phyloP scores from a whole-genome alignment of 1,140 invertebrate species.

The Lucilia sericata region DNA sequence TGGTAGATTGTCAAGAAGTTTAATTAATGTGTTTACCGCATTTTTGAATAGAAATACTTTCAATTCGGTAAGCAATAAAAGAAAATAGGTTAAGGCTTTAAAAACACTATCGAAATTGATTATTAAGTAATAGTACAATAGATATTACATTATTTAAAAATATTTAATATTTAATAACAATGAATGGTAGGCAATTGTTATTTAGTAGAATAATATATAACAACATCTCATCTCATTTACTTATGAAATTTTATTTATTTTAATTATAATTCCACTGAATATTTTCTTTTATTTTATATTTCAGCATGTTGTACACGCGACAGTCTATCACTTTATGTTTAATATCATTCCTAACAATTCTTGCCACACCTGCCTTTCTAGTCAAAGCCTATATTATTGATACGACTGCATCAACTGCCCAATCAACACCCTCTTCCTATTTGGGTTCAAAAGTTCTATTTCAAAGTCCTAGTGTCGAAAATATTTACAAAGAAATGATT shows the following conservation, averaged over 20 bases:
- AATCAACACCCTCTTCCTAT: not conserved
- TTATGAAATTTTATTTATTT: too few species aligned
- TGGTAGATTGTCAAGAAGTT: not conserved
- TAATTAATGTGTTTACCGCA: not conserved
- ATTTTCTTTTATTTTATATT: slow-evolving; percentile 28
- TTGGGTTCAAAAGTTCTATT: slow-evolving; percentile 55
- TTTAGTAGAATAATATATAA: not conserved
- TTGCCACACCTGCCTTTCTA: slow-evolving; percentile 23
- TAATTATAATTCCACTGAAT: not conserved
- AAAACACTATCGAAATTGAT: not conserved
- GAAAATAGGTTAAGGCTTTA: not conserved
- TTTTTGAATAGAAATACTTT: not conserved
- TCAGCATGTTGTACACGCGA: not conserved
- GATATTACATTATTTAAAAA: not conserved
- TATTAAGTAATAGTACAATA: not conserved
- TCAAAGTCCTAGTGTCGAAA: slow-evolving; percentile 60
- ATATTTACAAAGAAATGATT: slow-evolving; percentile 62
- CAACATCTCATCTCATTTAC: too few species aligned
- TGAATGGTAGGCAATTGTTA: too few species aligned
- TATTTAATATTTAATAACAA: too few species aligned
- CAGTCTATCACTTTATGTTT: not conserved
- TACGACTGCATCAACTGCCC: not conserved
- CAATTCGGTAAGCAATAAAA: not conserved
- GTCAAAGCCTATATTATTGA: slow-evolving; percentile 28
- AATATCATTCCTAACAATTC: slow-evolving; percentile 8